phyloP scores from a whole-genome alignment of 23 tunicate genomes.

The Oikopleura dioica region DNA sequence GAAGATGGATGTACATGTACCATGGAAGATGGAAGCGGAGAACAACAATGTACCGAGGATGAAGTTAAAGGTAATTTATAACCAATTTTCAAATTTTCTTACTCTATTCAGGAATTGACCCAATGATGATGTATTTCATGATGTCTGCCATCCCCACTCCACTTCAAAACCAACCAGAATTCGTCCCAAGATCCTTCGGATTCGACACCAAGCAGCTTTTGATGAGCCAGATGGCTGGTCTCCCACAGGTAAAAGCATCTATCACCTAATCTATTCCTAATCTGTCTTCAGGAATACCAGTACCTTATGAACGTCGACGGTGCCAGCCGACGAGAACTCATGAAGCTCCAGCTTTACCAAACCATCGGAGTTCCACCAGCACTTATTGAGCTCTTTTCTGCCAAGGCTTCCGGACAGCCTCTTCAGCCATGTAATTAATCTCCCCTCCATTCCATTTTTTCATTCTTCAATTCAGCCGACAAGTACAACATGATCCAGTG shows the following conservation, averaged over 20 bases:
- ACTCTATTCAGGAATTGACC: no score
- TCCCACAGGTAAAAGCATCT: no score
- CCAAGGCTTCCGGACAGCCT: background rate
- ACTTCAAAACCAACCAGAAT: background rate
- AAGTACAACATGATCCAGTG: slow-evolving; percentile 3
- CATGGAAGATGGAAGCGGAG: background rate
- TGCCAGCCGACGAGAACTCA: background rate
- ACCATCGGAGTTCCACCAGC: slow-evolving; percentile 13
- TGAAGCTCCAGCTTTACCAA: slow-evolving; percentile 10
- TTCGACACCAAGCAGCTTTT: background rate
- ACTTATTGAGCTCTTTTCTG: background rate
- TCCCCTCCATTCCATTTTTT: no score
- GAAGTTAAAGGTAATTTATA: background rate
- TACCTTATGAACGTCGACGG: background rate
- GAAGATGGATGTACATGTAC: background rate
- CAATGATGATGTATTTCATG: slow-evolving; percentile 8
- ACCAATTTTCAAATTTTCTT: no score
- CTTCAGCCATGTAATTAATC: no score
- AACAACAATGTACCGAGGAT: background rate
- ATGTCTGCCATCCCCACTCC: background rate
- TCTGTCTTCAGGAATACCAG: slow-evolving; percentile 4
- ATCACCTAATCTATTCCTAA: no score
- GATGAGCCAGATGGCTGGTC: background rate
- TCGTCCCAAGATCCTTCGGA: background rate
- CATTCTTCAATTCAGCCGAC: background rate